Base-by-base conservation (phyloP, 2,888 invertebrate genomes). In the Globia sparganii region DNA sequence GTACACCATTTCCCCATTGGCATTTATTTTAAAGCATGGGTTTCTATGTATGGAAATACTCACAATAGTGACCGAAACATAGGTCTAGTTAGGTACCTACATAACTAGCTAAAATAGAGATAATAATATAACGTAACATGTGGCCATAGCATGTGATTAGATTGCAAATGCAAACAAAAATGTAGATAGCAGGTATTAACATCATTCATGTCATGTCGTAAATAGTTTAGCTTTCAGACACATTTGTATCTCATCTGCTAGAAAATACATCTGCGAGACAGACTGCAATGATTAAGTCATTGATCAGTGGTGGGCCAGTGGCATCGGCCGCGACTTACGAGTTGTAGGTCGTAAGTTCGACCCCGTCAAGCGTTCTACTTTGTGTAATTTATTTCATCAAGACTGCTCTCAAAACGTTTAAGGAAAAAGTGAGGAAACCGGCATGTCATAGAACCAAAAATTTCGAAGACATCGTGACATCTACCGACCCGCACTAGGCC, bases 81-180 rank as follows among this genome's bases (percentile, higher is more conserved):
- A 58, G 18, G 18, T 25, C 46, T 56, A 46, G 6, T 3, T 53
- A 43, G 28, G 13, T 21, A 64, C 28, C 25, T 43, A 46, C 28
- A 53, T 31, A 70, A 37, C 43, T n/a, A 15, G 28, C 66, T 67
- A 71, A 71, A 80, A 83, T 78, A 56, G 11, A 40, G 25, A 71
- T 83, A 67, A 59, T 53, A 40, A n/a, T 49, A 74, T 68, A 77
- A 73, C 68, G 65, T 76, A 75, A 71, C 61, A 62, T 67, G 66
- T 56, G 61, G 49, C 34, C 59, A 74, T 56, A 75, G 62, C 76
- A 68, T 34, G 61, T 53, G 87, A 85, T 85, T 66, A 85, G 85
- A 87, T 85, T 77, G 62, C n/a, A 49, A 78, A 66, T 67, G 74
- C 71, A 81, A 78, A 85, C 78, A 84, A 71, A 28, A 43, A 43